Percentiles rank a stretch among this genome's conserved stretches.
Conservation (phyloP, 2,113 vertebrate species). For the Calidris pygmaea region DNA sequence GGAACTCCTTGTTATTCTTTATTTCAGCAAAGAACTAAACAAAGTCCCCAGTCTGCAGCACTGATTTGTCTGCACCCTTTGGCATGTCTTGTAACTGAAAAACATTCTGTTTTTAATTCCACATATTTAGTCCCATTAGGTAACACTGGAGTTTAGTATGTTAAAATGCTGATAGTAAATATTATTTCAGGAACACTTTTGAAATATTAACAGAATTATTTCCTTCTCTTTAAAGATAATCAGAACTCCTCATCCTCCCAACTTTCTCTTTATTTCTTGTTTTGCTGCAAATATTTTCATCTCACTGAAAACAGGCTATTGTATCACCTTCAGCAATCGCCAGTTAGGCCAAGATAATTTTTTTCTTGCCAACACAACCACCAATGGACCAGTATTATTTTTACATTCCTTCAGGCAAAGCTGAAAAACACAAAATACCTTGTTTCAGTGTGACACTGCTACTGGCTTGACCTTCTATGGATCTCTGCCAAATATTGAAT, state of each 20-base stretch:
- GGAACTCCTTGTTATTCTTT: background rate
- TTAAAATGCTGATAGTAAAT: background rate
- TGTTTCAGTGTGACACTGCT: background rate
- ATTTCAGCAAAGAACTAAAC: background rate
- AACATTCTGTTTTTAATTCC: background rate
- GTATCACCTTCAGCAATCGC: background rate
- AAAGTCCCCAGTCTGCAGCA: background rate
- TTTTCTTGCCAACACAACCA: slow-evolving; percentile 9
- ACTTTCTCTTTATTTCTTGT: background rate
- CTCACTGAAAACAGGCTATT: slow-evolving; percentile 31
- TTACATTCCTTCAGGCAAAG: slow-evolving; percentile 36
- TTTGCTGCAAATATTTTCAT: slow-evolving; percentile 37
- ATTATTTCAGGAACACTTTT: background rate
- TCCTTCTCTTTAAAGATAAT: background rate
- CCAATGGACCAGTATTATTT: background rate
- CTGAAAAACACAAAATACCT: slow-evolving; percentile 24
- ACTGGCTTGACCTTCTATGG: background rate
- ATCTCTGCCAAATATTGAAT: slow-evolving; percentile 17
- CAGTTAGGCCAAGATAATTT: slow-evolving; percentile 49
- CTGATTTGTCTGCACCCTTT: background rate
- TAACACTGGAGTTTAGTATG: background rate
- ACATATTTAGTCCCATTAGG: background rate
- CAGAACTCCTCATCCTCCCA: background rate
- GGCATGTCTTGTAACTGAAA: background rate
- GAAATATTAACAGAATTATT: background rate